Base-by-base conservation (phyloP, 2,888 invertebrate species). In the Melanostoma scalare region DNA sequence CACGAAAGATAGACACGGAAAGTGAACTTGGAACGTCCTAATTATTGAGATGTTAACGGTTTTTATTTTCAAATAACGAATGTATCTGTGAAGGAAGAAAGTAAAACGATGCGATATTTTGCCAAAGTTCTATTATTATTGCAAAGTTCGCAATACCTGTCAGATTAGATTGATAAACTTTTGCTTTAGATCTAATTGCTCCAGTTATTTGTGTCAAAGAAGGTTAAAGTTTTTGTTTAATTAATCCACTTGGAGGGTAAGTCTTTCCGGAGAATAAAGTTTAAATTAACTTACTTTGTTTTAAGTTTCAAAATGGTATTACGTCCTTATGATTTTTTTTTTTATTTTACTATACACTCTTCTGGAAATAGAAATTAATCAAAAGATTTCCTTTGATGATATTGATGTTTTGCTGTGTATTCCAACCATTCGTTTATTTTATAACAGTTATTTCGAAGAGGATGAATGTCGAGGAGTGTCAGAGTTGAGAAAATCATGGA, bases 151-250 rank as follows among this genome's bases (percentile, higher is more conserved):
- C 35, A 60, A 44, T 61, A 60, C 6, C n/a, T 72, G 42, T 44
- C 30, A 44, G 38, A 40, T 52, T 4, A 4, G 36, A 61, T 72
- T 61, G 53, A 6, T 30, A 72, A 48, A 9, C 20, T 50, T 58
- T 50, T 8, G 10, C 4, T 30, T 36, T 4, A 38, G 53, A 36
- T 46, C 10, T 2, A 46, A 46, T n/a, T 46, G 33, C 10, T 33
- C 10, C 35, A 35, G 10, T 40, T 58, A 0, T 35, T 2, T 33
- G 6, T 44, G 20, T 6, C 10, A 6, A 35, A 3, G 5, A 30
- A 61, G 48, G 56, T 48, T 36, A 48, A 72, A 53, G 61, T 63
- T 72, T 61, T 35, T 63, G 52, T 42, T 36, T 72, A 63, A 63
- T 72, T 55, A 72, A 63, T 73, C 55, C 40, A 10, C 44, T 72